Conservation (phyloP, 2,888 invertebrate species). For the Scrobipalpa costella region DNA sequence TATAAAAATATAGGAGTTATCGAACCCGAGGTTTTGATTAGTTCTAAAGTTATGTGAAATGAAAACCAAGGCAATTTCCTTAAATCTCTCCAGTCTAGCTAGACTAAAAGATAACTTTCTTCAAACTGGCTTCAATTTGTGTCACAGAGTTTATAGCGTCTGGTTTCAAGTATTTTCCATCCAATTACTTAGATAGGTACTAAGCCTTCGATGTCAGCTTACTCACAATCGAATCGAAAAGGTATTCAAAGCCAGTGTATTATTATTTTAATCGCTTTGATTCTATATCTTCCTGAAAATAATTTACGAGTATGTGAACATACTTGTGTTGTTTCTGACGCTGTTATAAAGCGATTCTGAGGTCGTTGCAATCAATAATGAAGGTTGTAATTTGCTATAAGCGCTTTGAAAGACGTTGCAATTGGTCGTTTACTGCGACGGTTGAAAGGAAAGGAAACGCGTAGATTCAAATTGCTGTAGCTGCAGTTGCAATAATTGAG, state of each 20-base stretch:
- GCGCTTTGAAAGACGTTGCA: conserved; percentile 8
- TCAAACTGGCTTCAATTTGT: conserved; percentile 22
- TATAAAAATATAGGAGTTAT: too few relatives aligned
- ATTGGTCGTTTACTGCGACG: conserved; percentile 16
- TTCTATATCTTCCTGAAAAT: too few relatives aligned
- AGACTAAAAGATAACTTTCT: conserved; percentile 19
- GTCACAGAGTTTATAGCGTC: conserved; percentile 23
- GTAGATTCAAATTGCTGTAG: conserved; percentile 60
- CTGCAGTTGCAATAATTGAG: conserved; percentile 67
- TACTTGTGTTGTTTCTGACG: neutral
- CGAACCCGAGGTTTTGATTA: neutral
- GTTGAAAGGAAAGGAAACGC: conserved; percentile 63
- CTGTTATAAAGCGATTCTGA: neutral
- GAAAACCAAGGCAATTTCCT: neutral
- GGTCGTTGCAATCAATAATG: conserved; percentile 7
- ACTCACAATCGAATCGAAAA: neutral
- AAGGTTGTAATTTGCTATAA: neutral
- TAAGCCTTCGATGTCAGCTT: conserved; percentile 8
- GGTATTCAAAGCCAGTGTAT: neutral
- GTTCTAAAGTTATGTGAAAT: neutral
- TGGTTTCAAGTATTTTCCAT: conserved; percentile 18
- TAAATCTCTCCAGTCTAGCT: neutral
- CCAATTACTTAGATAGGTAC: conserved; percentile 17
- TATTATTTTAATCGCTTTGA: conserved; percentile 4
- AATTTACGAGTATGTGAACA: neutral